Percentiles rank a stretch among this genome's conserved stretches.
phyloP scores from a whole-genome alignment of 2,888 invertebrate species.

The Venusia cambrica region DNA sequence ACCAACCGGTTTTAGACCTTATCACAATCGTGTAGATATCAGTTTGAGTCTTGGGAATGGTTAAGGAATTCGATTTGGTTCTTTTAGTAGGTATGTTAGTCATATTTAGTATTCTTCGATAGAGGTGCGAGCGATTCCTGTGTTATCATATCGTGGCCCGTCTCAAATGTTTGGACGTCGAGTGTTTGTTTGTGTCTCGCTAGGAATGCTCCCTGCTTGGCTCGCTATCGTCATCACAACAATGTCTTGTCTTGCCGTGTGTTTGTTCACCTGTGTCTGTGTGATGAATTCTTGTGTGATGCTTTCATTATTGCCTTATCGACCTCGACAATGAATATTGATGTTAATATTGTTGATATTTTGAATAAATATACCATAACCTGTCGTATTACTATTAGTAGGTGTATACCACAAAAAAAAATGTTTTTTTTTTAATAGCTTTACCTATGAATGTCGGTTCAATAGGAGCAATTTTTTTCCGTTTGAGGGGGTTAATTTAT shows the following conservation, averaged over 20 bases:
- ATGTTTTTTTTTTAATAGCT: too few relatives aligned
- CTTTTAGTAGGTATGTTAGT: too few relatives aligned
- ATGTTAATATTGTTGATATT: not conserved
- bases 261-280: conserved; percentile 46
- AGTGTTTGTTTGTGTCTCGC: conserved; percentile 32
- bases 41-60: conserved; percentile 8
- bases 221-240: conserved; percentile 38
- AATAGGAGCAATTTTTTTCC: too few relatives aligned
- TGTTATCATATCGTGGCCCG: conserved; percentile 27
- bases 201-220: conserved; percentile 31
- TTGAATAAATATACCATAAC: too few relatives aligned
- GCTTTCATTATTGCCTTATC: conserved; percentile 18
- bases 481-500: too few relatives aligned
- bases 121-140: conserved; percentile 26
- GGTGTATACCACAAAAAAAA: too few relatives aligned
- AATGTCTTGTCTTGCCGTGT: conserved; percentile 34
- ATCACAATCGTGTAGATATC: conserved; percentile 15
- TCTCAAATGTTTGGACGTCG: conserved; percentile 29
- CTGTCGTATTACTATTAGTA: too few relatives aligned
- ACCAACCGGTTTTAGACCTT: conserved; percentile 17
- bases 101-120: too few relatives aligned
- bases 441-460: too few relatives aligned
- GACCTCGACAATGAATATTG: conserved; percentile 8
- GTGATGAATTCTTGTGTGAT: conserved; percentile 33
- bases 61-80: conserved; percentile 15